These are phyloP conservation scores for Oceanodroma leucorhoa DNA, from an alignment of 2,797 vertebrate species.

Conservation along the genomic window DNA sequence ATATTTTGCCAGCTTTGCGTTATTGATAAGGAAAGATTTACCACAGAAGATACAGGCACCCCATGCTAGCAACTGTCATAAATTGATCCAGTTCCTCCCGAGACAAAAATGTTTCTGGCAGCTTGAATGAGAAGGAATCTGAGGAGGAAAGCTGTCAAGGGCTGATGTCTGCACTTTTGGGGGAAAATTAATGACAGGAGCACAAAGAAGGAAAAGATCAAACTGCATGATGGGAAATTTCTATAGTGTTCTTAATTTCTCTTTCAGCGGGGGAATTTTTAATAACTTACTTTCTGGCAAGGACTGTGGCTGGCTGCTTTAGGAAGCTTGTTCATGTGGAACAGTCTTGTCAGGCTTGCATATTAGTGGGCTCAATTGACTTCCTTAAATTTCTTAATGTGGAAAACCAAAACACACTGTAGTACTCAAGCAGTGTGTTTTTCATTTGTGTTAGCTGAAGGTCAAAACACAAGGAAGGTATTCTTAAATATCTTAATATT, in stretches of 20 bases:
- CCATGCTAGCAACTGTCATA: not conserved
- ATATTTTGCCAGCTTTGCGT: not conserved
- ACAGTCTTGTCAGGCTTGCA: not conserved
- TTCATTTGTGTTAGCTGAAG: not conserved
- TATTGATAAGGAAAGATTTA: not conserved
- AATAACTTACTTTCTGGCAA: not conserved
- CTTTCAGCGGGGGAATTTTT: not conserved
- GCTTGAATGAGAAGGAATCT: slow-evolving; percentile 46
- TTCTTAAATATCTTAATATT: not conserved
- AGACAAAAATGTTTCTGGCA: not conserved
- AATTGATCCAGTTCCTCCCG: not conserved
- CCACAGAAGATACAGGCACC: not conserved
- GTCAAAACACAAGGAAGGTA: not conserved
- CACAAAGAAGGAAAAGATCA: slow-evolving; percentile 50
- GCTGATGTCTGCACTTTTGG: slow-evolving; percentile 34
- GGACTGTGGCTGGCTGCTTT: slow-evolving; percentile 9
- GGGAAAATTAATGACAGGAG: slow-evolving; percentile 63
- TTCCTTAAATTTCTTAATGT: not conserved
- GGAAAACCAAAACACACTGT: not conserved
- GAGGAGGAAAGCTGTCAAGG: slow-evolving; percentile 66
- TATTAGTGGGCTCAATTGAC: not conserved
- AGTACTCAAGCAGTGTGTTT: not conserved
- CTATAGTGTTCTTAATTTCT: slow-evolving; percentile 24
- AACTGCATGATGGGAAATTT: slow-evolving; percentile 42
- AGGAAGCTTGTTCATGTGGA: not conserved